These are phyloP conservation scores for Cremastinae sp. DNA, from an alignment of 2,888 invertebrate species.

Conservation along the genomic window DNA sequence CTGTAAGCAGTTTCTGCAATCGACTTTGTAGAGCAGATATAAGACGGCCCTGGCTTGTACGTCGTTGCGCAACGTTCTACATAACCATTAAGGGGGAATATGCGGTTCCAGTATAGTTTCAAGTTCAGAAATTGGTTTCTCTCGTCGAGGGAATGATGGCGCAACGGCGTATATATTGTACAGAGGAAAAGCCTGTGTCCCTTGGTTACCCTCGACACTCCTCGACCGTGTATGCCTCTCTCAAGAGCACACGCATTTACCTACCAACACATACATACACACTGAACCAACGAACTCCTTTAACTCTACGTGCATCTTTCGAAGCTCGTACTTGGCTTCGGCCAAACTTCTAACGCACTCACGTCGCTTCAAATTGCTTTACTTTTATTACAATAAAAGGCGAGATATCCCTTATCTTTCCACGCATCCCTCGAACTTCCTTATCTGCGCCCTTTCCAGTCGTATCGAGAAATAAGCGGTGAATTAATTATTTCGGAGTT, in stretches of 20 bases:
- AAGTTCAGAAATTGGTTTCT: constrained; percentile 69
- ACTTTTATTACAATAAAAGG: constrained; percentile 57
- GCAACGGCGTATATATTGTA: constrained; percentile 16
- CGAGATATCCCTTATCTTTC: constrained; percentile 39
- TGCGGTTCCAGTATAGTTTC: constrained; percentile 60
- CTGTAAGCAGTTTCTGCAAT: constrained; percentile 29
- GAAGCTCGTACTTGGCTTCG: constrained; percentile 43
- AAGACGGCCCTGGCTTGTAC: constrained; percentile 25
- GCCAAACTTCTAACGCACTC: constrained; percentile 67
- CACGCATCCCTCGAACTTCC: constrained; percentile 11
- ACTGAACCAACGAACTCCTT: constrained; percentile 26
- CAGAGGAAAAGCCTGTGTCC: constrained; percentile 20
- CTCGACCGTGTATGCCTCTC: background rate
- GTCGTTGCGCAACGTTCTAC: constrained; percentile 3
- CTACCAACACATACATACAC: background rate
- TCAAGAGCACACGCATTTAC: background rate
- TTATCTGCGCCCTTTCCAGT: constrained; percentile 1
- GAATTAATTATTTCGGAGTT: background rate
- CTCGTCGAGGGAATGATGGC: constrained; percentile 50
- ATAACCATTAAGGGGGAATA: constrained; percentile 56
- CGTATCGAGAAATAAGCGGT: background rate
- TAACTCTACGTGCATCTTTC: constrained; percentile 47
- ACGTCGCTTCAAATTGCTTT: constrained; percentile 67
- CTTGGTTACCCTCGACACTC: constrained; percentile 22
- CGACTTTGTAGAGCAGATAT: constrained; percentile 35